Evolutionary conservation across 1,140 invertebrate species (phyloP).

Genomic region (Ridgeia piscesae): DNA sequence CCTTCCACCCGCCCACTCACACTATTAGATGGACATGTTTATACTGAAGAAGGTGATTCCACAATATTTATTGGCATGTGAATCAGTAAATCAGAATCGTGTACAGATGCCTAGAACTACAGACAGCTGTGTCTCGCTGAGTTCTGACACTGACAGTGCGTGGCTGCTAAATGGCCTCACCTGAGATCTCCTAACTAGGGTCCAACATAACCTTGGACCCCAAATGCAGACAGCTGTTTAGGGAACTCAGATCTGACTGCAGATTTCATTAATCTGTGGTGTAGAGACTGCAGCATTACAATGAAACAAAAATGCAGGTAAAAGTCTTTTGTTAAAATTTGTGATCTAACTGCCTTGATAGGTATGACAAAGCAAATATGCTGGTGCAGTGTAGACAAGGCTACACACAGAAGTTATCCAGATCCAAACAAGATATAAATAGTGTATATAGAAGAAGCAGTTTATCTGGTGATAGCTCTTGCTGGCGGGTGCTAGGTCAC

Average conservation of each 20-base stretch:
- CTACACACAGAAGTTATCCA: neutral
- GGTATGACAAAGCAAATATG: no score
- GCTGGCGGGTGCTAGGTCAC: neutral
- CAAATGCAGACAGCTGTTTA: neutral
- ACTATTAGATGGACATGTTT: neutral
- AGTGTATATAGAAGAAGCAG: neutral
- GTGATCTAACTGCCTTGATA: neutral
- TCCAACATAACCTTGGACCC: neutral
- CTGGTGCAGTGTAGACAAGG: neutral
- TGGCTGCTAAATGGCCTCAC: neutral
- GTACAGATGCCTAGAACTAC: neutral
- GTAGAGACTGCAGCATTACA: neutral
- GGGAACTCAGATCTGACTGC: neutral
- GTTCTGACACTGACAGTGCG: neutral
- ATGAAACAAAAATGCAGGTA: neutral
- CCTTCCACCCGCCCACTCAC: neutral
- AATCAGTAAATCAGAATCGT: neutral
- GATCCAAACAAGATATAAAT: slow-evolving; percentile 6
- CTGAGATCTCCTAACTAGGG: neutral
- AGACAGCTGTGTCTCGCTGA: neutral
- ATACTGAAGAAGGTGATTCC: neutral
- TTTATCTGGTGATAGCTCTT: slow-evolving; percentile 1
- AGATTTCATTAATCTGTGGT: neutral
- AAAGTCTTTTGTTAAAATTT: neutral
- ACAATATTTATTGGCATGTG: neutral